A percentile compares a stretch with the other conserved stretches of the same genome.
Evolutionary conservation across 2,113 vertebrate genomes (phyloP).

Genomic region (Anarrhichthys ocellatus): DNA sequence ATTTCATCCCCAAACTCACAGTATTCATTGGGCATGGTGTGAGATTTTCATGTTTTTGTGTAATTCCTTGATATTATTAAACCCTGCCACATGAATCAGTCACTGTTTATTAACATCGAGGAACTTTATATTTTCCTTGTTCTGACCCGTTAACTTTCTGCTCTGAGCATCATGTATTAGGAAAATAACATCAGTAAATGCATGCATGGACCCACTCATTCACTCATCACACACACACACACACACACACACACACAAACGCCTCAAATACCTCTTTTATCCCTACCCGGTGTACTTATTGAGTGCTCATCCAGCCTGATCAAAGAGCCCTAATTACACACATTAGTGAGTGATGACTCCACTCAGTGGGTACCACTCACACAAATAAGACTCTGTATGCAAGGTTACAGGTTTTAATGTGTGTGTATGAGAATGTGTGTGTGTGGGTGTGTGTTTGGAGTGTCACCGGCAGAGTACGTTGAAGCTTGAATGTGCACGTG

Average conservation of each 20-base stretch:
- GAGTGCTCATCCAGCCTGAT: constrained; percentile 56
- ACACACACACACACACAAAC: constrained; percentile 36
- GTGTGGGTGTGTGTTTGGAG: constrained; percentile 23
- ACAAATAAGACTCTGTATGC: constrained; percentile 48
- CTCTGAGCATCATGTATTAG: constrained; percentile 2
- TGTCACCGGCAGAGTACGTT: constrained; percentile 19
- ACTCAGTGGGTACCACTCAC: constrained; percentile 55
- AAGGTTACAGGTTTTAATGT: constrained; percentile 47
- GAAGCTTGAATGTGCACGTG: constrained; percentile 26
- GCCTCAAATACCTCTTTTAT: constrained; percentile 35
- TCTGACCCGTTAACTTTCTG: constrained; percentile 6
- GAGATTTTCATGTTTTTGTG: not conserved
- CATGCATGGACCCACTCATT: constrained; percentile 34
- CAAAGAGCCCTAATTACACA: constrained; percentile 69
- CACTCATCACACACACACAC: too few relatives aligned
- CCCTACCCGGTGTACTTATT: constrained; percentile 47
- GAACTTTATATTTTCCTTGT: not conserved
- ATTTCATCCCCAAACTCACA: not conserved
- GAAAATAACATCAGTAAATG: constrained; percentile 16
- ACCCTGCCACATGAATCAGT: constrained; percentile 3
- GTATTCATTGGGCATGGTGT: not conserved
- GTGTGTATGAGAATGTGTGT: constrained; percentile 14
- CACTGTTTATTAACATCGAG: not conserved
- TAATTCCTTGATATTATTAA: constrained; percentile 7
- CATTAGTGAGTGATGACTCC: constrained; percentile 66